Evolutionary conservation across 2,797 vertebrate species (phyloP).

Genomic region (Rhinogobio ventralis): DNA sequence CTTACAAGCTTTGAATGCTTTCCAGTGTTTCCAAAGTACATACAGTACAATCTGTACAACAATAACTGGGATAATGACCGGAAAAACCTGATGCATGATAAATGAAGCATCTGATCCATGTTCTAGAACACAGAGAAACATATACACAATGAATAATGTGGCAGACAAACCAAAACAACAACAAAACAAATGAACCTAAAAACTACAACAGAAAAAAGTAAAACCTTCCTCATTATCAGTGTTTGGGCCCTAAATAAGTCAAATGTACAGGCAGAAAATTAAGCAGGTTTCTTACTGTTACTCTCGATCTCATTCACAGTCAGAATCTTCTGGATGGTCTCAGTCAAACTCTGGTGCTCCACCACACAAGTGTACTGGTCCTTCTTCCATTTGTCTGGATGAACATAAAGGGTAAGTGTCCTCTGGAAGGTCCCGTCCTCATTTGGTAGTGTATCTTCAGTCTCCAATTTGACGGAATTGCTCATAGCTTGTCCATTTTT

Average conservation of each 20-base stretch:
- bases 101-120: neutral
- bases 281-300: no score
- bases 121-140: neutral
- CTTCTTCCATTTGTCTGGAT: rapidly evolving
- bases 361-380: neutral
- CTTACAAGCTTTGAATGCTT: rapidly evolving
- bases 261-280: neutral
- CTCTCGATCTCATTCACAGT: rapidly evolving
- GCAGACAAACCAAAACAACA: neutral
- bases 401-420: rapidly evolving
- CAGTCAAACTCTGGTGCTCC: neutral
- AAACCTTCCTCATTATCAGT: neutral
- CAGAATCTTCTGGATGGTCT: neutral
- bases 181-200: no score
- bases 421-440: neutral
- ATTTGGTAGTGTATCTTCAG: neutral
- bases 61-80: rapidly evolving
- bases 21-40: rapidly evolving
- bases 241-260: neutral
- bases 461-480: rapidly evolving
- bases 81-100: rapidly evolving
- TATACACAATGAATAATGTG: neutral
- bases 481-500: neutral
- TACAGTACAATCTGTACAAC: rapidly evolving
- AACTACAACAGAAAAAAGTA: neutral